A percentile compares a stretch with the other conserved stretches of the same genome.
Evolutionary conservation across 2,113 vertebrate species (phyloP).

Genomic region (Glareola pratincola): DNA sequence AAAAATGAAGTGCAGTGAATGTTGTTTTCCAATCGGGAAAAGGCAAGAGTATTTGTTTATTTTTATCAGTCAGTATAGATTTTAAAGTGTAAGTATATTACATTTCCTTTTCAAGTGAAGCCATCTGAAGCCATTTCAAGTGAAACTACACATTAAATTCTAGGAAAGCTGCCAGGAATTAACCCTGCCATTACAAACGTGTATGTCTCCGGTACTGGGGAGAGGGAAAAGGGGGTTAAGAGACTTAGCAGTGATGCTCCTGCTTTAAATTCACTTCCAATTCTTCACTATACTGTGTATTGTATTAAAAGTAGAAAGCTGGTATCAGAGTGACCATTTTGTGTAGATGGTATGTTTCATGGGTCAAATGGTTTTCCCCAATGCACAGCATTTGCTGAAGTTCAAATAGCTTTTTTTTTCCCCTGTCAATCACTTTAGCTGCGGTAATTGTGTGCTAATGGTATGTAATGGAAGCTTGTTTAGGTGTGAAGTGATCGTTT

Average conservation of each 20-base stretch:
- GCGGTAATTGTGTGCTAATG: conserved; percentile 42
- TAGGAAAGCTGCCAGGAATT: not conserved
- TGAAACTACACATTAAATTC: not conserved
- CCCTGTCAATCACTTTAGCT: conserved; percentile 18
- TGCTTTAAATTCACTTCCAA: not conserved
- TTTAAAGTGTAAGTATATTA: not conserved
- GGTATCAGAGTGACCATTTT: not conserved
- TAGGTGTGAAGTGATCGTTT: conserved; percentile 52
- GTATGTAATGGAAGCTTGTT: conserved; percentile 48
- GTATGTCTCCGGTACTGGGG: not conserved
- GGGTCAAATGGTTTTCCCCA: conserved; percentile 5
- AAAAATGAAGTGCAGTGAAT: not conserved
- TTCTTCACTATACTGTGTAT: not conserved
- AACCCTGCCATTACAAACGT: not conserved
- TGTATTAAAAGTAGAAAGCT: not conserved
- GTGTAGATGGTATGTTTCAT: conserved; percentile 9
- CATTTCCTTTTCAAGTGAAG: not conserved
- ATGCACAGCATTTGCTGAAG: conserved; percentile 10
- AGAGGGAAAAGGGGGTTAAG: not conserved
- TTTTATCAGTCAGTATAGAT: not conserved
- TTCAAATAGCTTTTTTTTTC: not conserved
- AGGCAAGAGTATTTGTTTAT: not conserved
- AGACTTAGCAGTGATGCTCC: not conserved
- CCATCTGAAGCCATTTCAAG: not conserved
- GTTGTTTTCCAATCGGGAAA: not conserved